Evolutionary conservation across 92 coral and sea anemone genomes (phyloP), one percentile per base, ranked within the genome.

Genomic region (Porites evermanni): DNA sequence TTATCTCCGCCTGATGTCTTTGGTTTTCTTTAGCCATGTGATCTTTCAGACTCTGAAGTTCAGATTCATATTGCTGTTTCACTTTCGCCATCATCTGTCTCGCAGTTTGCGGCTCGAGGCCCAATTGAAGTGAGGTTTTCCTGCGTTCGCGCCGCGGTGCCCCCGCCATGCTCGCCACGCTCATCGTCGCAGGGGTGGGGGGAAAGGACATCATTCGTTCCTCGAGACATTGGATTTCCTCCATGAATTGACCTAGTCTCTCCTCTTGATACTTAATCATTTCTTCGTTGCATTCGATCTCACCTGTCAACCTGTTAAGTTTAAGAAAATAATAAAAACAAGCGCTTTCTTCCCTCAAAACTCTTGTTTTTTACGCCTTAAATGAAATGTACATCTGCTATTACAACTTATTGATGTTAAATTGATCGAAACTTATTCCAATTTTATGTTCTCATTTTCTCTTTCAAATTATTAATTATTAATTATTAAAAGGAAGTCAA

Each of bases 251-350:
- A 67, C 88, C 84, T 16, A 97, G 91, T 32, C 98, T 84, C 47
- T 95, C 98, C 75, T 97, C 98, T 44, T 97, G 99, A 75, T 93
- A 92, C 79, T 95, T 97, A 70, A 97, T 97, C 87, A 97, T 97
- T 85, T 97, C 99, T 66, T 97, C 98, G 80, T 97, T 96, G 81
- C 96, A 92, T 79, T 97, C 97, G n/a, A 92, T 68, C 75, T 97
- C 99, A 66, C 91, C 80, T 6, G 86, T 84, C 74, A 88, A 73
- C 69, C 86, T 81, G 47, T 81, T 59, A 8, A 81, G 18, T 70
- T 71, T 3, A 38, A 12, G 53, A 69, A 13, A 23, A 16, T 16
- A 63, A 12, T 16, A 17, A 16, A 16, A 16, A 63, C 67, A 63
- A 63, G 8, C 17, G 16, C 18, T 7, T 7, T 63, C 67, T 63